phyloP scores from a whole-genome alignment of 2,113 vertebrate species.

The Orthonyx spaldingii region DNA sequence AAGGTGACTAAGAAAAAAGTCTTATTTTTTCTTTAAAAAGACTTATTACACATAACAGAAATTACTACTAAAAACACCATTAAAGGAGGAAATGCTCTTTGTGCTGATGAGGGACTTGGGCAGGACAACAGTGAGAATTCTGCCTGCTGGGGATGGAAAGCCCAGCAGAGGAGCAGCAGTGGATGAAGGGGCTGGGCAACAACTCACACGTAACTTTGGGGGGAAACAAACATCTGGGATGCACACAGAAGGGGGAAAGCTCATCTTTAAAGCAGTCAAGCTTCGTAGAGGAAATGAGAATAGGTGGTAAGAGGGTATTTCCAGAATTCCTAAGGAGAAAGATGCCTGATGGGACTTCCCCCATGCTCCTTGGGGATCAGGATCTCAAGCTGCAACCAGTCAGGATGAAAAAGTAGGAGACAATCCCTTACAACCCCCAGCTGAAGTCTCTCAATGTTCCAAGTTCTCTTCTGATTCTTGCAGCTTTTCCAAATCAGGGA shows the following conservation, averaged over 20 bases:
- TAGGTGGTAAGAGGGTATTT: background rate
- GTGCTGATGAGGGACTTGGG: background rate
- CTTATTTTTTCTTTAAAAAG: background rate
- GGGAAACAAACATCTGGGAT: background rate
- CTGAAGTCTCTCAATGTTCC: background rate
- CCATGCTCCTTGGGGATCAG: background rate
- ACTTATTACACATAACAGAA: background rate
- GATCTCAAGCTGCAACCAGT: background rate
- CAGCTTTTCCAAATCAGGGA: background rate
- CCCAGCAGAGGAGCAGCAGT: background rate
- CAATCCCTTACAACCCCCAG: background rate
- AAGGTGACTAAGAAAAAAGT: background rate
- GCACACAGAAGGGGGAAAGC: background rate
- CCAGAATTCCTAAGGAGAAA: background rate
- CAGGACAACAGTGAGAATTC: background rate
- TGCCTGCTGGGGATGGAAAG: background rate
- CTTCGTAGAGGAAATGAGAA: background rate
- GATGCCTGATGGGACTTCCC: too few species aligned
- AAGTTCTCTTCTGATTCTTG: background rate
- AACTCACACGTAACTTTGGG: accelerated
- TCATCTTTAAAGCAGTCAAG: background rate
- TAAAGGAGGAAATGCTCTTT: background rate
- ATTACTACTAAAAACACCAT: background rate
- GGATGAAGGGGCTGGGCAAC: background rate
- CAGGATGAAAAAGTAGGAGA: background rate